Evolutionary conservation across 1,140 invertebrate genomes (phyloP).

Genomic region (Gerris buenoi): DNA sequence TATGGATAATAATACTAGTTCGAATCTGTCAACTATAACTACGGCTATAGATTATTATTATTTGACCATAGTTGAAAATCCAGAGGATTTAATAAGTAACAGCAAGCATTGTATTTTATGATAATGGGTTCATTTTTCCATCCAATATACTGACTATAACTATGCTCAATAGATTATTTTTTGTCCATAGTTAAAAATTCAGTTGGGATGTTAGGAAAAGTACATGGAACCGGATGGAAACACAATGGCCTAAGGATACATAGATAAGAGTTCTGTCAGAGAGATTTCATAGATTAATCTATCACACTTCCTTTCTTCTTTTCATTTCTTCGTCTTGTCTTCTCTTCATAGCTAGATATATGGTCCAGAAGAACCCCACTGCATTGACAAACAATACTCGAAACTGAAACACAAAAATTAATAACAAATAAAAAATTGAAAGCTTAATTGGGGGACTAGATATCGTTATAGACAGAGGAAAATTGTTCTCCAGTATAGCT

Average conservation of each 20-base stretch:
- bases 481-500: no score
- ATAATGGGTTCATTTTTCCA: no score
- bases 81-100: no score
- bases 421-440: background rate
- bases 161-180: background rate
- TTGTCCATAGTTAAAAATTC: background rate
- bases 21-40: no score
- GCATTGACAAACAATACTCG: slow-evolving; percentile 47
- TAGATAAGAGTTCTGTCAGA: background rate
- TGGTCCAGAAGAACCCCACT: slow-evolving; percentile 50
- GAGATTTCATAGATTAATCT: no score
- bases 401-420: slow-evolving; percentile 35
- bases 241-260: background rate
- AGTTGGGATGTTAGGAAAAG: background rate
- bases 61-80: no score
- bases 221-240: background rate
- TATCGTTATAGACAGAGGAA: no score
- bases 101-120: no score
- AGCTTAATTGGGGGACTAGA: no score
- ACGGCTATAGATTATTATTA: no score
- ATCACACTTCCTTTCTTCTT: slow-evolving; percentile 6
- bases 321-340: slow-evolving; percentile 26
- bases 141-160: background rate
- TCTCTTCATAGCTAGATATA: slow-evolving; percentile 44
- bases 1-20: no score